Evolutionary conservation across 2,888 invertebrate genomes (phyloP).

Genomic region (Chironomus tentans): DNA sequence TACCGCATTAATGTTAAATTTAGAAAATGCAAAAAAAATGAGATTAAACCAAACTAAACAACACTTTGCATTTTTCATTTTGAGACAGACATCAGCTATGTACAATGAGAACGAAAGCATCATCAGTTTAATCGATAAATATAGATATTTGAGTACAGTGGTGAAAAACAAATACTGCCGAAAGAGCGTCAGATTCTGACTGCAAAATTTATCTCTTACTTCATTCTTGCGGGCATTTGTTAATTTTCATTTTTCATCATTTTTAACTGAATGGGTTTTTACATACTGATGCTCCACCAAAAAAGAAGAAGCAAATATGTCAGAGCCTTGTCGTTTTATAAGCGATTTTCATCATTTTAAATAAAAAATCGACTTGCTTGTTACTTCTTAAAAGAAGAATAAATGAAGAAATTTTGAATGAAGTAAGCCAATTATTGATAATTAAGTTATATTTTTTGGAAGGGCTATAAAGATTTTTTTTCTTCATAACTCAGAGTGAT

Average conservation of each 20-base stretch:
- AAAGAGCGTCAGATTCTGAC: background rate
- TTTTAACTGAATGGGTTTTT: background rate
- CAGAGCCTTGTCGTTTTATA: background rate
- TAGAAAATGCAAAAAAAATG: background rate
- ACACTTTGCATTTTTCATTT: constrained; percentile 8
- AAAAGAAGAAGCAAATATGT: background rate
- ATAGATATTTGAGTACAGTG: constrained; percentile 1
- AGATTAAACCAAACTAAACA: constrained; percentile 1
- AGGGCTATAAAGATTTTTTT: too few relatives aligned
- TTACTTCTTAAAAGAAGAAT: too few relatives aligned
- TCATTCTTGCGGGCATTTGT: background rate
- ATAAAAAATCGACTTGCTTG: too few relatives aligned
- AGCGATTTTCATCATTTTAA: background rate
- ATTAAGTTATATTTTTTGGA: background rate
- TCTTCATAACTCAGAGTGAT: too few relatives aligned
- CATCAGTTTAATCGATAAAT: constrained; percentile 17
- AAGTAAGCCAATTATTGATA: background rate
- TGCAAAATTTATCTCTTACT: background rate
- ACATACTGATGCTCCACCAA: too few relatives aligned
- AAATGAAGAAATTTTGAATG: too few relatives aligned
- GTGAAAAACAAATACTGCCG: background rate
- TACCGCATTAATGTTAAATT: constrained; percentile 2
- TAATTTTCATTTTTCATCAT: background rate
- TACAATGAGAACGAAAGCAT: constrained; percentile 13
- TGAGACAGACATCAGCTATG: background rate